Percentiles rank a stretch among this genome's conserved stretches.
phyloP scores from a whole-genome alignment of 2,888 invertebrate genomes.

The Morpho achilles region DNA sequence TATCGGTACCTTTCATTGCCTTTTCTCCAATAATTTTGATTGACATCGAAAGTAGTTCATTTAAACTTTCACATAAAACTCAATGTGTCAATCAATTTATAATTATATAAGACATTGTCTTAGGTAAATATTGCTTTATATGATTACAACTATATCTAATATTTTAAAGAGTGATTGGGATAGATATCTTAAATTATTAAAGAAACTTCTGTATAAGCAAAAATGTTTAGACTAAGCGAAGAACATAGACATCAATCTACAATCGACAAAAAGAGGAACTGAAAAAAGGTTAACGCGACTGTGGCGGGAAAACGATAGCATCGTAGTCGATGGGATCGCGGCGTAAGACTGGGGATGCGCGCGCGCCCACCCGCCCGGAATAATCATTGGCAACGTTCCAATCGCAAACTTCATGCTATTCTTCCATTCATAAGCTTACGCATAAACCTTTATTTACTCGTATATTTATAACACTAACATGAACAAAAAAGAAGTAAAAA shows the following conservation, averaged over 20 bases:
- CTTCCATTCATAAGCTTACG: conserved; percentile 62
- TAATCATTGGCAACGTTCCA: conserved; percentile 65
- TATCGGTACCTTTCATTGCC: conserved; percentile 59
- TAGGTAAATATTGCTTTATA: background rate
- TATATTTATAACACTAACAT: conserved; percentile 9
- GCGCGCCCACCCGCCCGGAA: conserved; percentile 68
- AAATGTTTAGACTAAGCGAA: conserved; percentile 4
- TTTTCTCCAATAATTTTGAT: conserved; percentile 37
- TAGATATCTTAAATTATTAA: background rate
- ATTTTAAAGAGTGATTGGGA: background rate
- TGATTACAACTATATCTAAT: background rate
- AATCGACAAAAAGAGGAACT: conserved; percentile 14
- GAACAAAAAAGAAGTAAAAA: background rate
- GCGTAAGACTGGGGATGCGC: conserved; percentile 62
- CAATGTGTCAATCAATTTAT: conserved; percentile 10
- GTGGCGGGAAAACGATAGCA: conserved; percentile 27
- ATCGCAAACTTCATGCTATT: conserved; percentile 47
- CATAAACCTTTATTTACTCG: conserved; percentile 27
- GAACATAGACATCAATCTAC: conserved; percentile 12
- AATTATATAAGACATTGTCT: conserved; percentile 11
- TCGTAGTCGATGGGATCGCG: conserved; percentile 46
- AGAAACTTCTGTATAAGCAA: background rate
- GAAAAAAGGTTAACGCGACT: conserved; percentile 20
- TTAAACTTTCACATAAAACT: conserved; percentile 16
- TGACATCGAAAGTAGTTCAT: conserved; percentile 13